Conservation (phyloP, 2,113 vertebrate genomes). For the Drymodes brunneopygia region DNA sequence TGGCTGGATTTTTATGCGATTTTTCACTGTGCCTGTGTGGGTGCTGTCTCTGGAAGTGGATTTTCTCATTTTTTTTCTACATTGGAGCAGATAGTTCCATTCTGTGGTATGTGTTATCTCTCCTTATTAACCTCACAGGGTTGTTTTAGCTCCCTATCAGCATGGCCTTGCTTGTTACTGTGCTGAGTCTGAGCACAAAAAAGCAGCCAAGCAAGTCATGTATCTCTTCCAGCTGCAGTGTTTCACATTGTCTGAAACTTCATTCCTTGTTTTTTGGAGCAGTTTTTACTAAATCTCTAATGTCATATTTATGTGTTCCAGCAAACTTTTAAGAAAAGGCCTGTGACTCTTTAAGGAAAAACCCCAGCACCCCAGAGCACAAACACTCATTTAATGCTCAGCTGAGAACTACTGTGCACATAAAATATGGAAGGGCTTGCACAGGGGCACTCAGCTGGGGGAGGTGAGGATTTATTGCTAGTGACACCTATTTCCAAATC, state of each 20-base stretch:
- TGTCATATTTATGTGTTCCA: slow-evolving; percentile 5
- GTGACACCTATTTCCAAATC: neutral
- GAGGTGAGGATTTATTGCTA: neutral
- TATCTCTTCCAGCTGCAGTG: slow-evolving; percentile 28
- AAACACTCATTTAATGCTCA: neutral
- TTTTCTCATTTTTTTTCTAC: neutral
- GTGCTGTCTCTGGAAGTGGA: neutral
- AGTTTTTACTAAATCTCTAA: neutral
- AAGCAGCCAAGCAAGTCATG: neutral
- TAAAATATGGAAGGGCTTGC: neutral
- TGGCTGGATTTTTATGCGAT: neutral
- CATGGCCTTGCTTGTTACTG: neutral
- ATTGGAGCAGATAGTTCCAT: neutral
- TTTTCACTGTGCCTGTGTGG: neutral
- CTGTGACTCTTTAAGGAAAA: slow-evolving; percentile 1
- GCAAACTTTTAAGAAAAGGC: neutral
- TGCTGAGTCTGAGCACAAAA: neutral
- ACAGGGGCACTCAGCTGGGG: neutral
- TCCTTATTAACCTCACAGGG: neutral
- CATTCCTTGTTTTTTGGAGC: slow-evolving; percentile 11
- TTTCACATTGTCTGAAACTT: neutral
- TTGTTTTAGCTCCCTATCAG: neutral
- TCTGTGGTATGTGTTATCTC: neutral
- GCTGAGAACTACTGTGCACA: neutral
- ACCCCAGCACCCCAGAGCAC: neutral